Percentiles rank a stretch among this genome's conserved stretches.
Conservation (phyloP, 2,797 vertebrate genomes). For the Rhincodon typus region DNA sequence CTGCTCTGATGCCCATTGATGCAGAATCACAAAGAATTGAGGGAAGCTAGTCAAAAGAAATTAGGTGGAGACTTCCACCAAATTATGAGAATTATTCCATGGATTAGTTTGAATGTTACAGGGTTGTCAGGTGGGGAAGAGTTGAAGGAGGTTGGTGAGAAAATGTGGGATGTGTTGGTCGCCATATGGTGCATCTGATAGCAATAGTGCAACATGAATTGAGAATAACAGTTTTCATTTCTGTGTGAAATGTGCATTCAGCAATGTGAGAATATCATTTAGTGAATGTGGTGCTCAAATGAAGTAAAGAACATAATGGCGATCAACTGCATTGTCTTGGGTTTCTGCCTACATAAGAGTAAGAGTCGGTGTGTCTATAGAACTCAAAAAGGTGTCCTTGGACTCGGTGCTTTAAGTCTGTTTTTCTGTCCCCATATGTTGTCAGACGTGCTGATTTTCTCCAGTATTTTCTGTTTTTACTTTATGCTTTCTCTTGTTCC, state of each 20-base stretch:
- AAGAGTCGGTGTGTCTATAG: too few relatives aligned
- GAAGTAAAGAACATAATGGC: background rate
- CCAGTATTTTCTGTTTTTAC: too few relatives aligned
- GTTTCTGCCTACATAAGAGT: too few relatives aligned
- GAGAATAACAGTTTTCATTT: background rate
- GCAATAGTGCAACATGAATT: background rate
- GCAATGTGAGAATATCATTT: background rate
- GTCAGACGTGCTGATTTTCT: too few relatives aligned
- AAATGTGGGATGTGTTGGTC: background rate
- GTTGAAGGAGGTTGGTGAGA: conserved; percentile 5
- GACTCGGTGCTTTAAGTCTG: too few relatives aligned
- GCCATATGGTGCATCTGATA: background rate
- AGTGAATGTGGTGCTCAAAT: background rate
- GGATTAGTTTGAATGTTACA: background rate
- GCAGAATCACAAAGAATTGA: background rate
- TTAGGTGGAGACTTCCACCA: background rate
- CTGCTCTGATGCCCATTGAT: background rate
- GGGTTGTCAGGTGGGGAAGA: conserved; percentile 2
- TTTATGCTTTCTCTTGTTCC: background rate
- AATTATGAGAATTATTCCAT: background rate
- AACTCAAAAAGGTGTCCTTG: too few relatives aligned
- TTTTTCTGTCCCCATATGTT: too few relatives aligned
- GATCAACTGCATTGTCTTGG: background rate
- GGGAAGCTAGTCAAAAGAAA: background rate
- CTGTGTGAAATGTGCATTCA: background rate